These are phyloP conservation scores for Agrochola macilenta DNA, from an alignment of 2,888 invertebrate species.

Conservation along the genomic window DNA sequence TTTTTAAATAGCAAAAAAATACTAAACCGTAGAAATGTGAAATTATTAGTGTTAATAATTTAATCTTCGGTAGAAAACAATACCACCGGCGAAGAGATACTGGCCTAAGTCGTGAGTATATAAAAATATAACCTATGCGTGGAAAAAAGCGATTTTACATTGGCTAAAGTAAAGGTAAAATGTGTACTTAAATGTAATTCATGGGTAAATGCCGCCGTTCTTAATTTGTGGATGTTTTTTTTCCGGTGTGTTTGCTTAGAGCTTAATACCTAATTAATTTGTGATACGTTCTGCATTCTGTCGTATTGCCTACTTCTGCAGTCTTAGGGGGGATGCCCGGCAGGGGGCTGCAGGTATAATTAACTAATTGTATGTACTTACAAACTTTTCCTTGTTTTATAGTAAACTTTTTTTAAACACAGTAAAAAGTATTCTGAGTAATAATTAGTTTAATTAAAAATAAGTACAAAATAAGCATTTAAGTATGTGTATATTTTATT, in stretches of 20 bases:
- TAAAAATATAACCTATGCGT: slow-evolving; percentile 70
- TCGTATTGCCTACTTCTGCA: slow-evolving; percentile 46
- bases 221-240: slow-evolving; percentile 81
- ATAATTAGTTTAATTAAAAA: neutral
- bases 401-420: neutral
- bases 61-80: slow-evolving; percentile 70
- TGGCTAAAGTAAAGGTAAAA: slow-evolving; percentile 54
- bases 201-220: slow-evolving; percentile 79
- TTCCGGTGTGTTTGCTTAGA: slow-evolving; percentile 68
- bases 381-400: slow-evolving; percentile 25
- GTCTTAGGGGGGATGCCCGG: slow-evolving; percentile 16
- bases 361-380: slow-evolving; percentile 16
- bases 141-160: slow-evolving; percentile 60
- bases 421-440: slow-evolving; percentile 5
- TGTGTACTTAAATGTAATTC: slow-evolving; percentile 62
- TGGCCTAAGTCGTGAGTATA: slow-evolving; percentile 82
- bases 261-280: slow-evolving; percentile 54
- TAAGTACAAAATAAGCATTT: too few relatives aligned
- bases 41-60: slow-evolving; percentile 75
- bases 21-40: slow-evolving; percentile 83
- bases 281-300: slow-evolving; percentile 41
- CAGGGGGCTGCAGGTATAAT: slow-evolving; percentile 11
- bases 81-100: slow-evolving; percentile 75
- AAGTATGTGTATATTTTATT: neutral
- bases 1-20: slow-evolving; percentile 69